These are phyloP conservation scores for Podiceps cristatus DNA, from an alignment of 2,113 vertebrate genomes.

Conservation along the genomic window DNA sequence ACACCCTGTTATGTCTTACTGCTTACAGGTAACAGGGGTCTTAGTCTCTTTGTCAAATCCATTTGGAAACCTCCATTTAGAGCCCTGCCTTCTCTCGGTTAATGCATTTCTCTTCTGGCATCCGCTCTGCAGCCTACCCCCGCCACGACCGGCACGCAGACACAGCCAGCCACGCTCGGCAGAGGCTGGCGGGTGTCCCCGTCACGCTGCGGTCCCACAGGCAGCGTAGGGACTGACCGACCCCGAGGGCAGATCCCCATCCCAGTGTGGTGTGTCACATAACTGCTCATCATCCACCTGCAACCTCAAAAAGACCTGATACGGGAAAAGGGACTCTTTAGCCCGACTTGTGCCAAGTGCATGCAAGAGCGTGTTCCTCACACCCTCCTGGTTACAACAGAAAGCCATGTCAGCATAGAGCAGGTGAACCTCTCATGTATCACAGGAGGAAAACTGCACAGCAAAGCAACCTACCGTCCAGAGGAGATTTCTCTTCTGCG, in stretches of 20 bases:
- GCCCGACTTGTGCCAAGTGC: neutral
- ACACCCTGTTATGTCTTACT: slow-evolving; percentile 74
- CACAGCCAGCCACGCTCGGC: neutral
- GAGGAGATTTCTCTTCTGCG: slow-evolving; percentile 91
- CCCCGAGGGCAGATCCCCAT: slow-evolving; percentile 29
- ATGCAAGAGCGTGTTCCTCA: neutral
- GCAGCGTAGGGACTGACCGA: neutral
- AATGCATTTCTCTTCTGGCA: neutral
- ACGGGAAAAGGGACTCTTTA: neutral
- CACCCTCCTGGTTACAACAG: neutral
- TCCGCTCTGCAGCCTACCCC: neutral
- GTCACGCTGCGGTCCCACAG: neutral
- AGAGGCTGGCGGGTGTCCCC: neutral
- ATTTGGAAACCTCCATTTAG: neutral
- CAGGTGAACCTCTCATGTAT: neutral
- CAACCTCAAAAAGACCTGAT: neutral
- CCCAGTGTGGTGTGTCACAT: neutral
- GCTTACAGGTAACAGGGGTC: slow-evolving; percentile 62
- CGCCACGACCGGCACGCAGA: neutral
- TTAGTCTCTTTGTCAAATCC: slow-evolving; percentile 33
- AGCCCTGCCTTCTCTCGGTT: slow-evolving; percentile 33
- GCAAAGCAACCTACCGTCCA: slow-evolving; percentile 84
- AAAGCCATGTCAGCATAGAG: neutral
- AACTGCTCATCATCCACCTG: slow-evolving; percentile 1
- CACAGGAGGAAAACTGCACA: neutral